These are phyloP conservation scores for Drosophila buzzatii DNA, from an alignment of 2,888 invertebrate genomes.

Conservation along the genomic window DNA sequence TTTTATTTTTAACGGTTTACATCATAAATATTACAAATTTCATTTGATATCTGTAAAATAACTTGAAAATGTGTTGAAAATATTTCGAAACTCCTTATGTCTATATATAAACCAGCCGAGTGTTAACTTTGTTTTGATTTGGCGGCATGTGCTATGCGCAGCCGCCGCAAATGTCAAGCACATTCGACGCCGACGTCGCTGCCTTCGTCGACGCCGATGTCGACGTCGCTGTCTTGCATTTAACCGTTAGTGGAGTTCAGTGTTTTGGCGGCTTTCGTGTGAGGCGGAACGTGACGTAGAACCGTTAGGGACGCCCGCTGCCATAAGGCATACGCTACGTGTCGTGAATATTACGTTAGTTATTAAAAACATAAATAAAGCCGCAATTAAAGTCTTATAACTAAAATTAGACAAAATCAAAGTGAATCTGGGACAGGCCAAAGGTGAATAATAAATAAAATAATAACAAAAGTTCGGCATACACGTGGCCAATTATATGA, in stretches of 20 bases:
- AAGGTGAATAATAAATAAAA: slow-evolving; percentile 46
- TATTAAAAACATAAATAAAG: neutral
- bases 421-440: slow-evolving; percentile 19
- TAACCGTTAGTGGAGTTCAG: slow-evolving; percentile 36
- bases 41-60: accelerated
- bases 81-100: neutral
- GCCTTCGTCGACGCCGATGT: slow-evolving; percentile 12
- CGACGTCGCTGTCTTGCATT: neutral
- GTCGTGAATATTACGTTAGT: slow-evolving; percentile 12
- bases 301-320: slow-evolving; percentile 1
- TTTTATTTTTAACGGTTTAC: neutral
- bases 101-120: slow-evolving; percentile 3
- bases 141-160: slow-evolving; percentile 28
- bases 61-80: neutral
- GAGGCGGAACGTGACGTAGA: slow-evolving; percentile 14
- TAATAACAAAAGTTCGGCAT: slow-evolving; percentile 25
- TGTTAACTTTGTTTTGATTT: slow-evolving; percentile 58
- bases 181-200: slow-evolving; percentile 10
- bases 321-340: slow-evolving; percentile 6
- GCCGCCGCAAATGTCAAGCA: slow-evolving; percentile 39
- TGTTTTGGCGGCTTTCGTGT: slow-evolving; percentile 49
- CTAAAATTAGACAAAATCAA: slow-evolving; percentile 23
- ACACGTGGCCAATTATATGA: slow-evolving; percentile 30
- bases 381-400: slow-evolving; percentile 4
- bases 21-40: neutral